Conservation (phyloP, 2,797 vertebrate species). For the Spinus olivaceus region DNA sequence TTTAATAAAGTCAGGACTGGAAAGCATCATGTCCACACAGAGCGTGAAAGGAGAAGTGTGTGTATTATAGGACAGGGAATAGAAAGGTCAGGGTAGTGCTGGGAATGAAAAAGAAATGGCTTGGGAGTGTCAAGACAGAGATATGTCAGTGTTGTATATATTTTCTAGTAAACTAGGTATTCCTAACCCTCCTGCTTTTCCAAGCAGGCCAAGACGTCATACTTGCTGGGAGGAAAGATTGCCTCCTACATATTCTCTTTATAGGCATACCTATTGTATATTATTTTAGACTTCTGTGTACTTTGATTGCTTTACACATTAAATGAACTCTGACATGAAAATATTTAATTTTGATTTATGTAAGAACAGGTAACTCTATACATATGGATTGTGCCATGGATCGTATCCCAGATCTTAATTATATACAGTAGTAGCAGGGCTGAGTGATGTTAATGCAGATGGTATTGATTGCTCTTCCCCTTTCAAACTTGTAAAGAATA, state of each 20-base stretch:
- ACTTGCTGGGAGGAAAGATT: background rate
- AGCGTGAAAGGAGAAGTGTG: background rate
- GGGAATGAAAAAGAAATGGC: background rate
- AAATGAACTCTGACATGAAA: background rate
- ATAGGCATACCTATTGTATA: background rate
- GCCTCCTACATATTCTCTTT: background rate
- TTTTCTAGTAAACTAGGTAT: background rate
- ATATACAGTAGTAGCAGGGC: background rate
- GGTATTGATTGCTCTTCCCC: background rate
- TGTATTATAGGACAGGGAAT: background rate
- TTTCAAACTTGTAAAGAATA: background rate
- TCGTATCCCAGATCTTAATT: background rate
- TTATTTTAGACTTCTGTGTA: background rate
- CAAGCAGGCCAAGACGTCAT: background rate
- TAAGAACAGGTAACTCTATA: background rate
- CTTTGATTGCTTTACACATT: background rate
- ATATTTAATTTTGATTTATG: background rate
- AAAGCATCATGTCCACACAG: background rate
- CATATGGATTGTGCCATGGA: background rate
- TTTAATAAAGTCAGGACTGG: background rate
- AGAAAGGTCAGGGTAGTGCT: background rate
- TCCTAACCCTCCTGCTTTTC: background rate
- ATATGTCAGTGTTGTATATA: background rate
- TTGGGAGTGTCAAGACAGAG: background rate
- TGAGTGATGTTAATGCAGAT: conserved; percentile 1